Conservation (phyloP, 2,113 vertebrate genomes). For the Plecotus auritus region DNA sequence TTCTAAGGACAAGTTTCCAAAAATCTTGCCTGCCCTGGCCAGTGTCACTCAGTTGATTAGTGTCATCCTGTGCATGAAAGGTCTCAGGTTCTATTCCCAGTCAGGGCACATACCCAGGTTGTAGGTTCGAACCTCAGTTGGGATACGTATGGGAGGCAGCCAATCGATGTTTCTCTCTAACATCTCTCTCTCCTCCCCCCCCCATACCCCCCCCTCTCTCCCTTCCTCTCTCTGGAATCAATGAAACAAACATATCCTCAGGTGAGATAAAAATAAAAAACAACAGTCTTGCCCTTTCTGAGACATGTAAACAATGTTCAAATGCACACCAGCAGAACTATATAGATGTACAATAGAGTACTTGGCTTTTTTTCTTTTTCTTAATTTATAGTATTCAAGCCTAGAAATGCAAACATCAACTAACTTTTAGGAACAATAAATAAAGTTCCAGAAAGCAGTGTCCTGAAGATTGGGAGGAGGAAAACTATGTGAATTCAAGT, state of each 20-base stretch:
- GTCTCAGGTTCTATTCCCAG: background rate
- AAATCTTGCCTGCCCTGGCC: background rate
- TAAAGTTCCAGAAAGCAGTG: conserved; percentile 18
- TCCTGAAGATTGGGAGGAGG: background rate
- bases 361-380: background rate
- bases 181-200: background rate
- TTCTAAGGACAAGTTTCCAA: background rate
- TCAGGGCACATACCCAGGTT: background rate
- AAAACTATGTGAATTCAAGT: background rate
- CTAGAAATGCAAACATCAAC: background rate
- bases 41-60: background rate
- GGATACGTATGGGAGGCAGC: background rate
- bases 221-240: background rate
- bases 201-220: too few relatives aligned
- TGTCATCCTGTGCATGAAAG: background rate
- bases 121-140: background rate
- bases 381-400: background rate
- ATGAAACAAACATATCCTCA: background rate
- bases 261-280: background rate
- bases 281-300: background rate
- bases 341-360: background rate
- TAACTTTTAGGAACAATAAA: background rate
- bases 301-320: background rate
- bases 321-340: background rate
- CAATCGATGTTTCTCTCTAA: background rate